Base-by-base conservation (phyloP, 2,888 invertebrate species). In the Pecten maximus region DNA sequence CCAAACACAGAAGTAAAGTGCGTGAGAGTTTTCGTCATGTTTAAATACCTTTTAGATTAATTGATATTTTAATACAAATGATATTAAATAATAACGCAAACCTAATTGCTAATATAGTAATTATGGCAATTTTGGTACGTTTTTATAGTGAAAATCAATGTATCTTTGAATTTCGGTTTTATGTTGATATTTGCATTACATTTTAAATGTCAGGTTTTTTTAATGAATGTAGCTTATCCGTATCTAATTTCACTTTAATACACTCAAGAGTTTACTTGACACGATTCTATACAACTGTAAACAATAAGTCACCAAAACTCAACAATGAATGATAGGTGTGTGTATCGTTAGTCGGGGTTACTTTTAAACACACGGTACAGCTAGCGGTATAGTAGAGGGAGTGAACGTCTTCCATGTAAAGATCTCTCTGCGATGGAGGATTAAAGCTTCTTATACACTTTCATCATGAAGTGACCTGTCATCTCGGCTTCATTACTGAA, bases 381-480 rank as follows among this genome's bases (percentile, higher is more conserved):
- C 23, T 54, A 23, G 54, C 54, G 12, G 54, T 54, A 54, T 19
- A 54, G 23, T n/a, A n/a, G n/a, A n/a, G n/a, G n/a, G 8, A 8
- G 2, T 54, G 19, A 23, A 54, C 19, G 23, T 23, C 54, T 54
- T 23, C n/a, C 54, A 19, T 54, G 54, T 54, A 44, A 44, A 44
- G 44, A 44, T 44, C 44, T 44, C 44, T 4, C 44, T 23, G 23
- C 54, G 54, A 54, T 35, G 10, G 10, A 23, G 74, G 74, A 74
- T 74, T 74, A 74, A 28, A 10, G 74, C 3, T 74, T 74, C 28
- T 15, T 54, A 54, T 44, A 44, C 8, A 44, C 2, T 19, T 12
- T 35, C 28, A 74, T 74, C 74, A 74, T 74, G 35, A 35, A 74
- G 74, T 74, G 74, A 74, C 74, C 74, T 74, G 74, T 74, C 74